Evolutionary conservation across 1,140 invertebrate species (phyloP).

Genomic region (Tetramorium alpestre): DNA sequence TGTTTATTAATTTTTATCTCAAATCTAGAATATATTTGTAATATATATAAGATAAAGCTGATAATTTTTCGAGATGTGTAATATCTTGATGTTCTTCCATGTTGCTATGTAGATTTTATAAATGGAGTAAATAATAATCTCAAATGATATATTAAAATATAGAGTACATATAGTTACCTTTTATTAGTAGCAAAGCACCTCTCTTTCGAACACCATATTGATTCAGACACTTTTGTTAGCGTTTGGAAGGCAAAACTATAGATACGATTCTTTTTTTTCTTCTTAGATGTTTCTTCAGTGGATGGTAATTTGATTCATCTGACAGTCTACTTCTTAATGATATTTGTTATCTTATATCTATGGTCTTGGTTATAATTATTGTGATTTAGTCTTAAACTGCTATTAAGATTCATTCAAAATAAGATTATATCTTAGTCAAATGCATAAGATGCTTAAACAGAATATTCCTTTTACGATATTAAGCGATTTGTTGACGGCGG

Average conservation of each 20-base stretch:
- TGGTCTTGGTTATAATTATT: slow-evolving; percentile 20
- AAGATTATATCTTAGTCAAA: slow-evolving; percentile 11
- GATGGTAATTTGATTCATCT: slow-evolving; percentile 33
- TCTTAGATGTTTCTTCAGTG: slow-evolving; percentile 57
- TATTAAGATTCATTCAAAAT: slow-evolving; percentile 42
- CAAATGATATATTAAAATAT: slow-evolving; percentile 2
- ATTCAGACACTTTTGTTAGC: slow-evolving; percentile 31
- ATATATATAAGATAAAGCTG: not conserved
- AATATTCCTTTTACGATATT: slow-evolving; percentile 6
- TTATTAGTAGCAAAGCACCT: slow-evolving; percentile 34
- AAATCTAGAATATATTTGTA: not conserved
- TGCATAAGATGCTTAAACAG: not conserved
- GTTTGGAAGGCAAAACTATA: slow-evolving; percentile 29
- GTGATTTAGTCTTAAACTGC: slow-evolving; percentile 18
- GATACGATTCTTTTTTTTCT: slow-evolving; percentile 58
- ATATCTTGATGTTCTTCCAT: slow-evolving; percentile 6
- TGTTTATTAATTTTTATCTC: not conserved
- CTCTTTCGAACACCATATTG: slow-evolving; percentile 36
- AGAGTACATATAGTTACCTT: slow-evolving; percentile 60
- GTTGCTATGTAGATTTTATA: slow-evolving; percentile 1
- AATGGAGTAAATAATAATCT: not conserved
- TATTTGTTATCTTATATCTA: slow-evolving; percentile 37
- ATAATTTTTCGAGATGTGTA: slow-evolving; percentile 4
- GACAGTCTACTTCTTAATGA: slow-evolving; percentile 34
- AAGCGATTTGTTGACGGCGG: slow-evolving; percentile 18